Conservation (phyloP, 1,140 invertebrate species). For the Cotesia glomerata region DNA sequence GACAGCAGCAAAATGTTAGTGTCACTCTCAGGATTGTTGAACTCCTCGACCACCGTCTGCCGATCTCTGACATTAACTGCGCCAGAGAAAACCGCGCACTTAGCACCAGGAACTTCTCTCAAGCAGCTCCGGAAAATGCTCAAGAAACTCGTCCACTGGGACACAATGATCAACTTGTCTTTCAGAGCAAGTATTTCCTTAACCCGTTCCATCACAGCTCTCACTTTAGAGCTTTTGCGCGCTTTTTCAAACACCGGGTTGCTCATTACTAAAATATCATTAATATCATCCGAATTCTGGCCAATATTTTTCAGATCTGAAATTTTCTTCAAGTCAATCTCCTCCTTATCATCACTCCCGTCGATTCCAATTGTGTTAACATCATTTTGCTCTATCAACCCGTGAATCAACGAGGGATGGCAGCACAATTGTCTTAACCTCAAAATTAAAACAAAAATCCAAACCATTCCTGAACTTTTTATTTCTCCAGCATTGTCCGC, state of each 20-base stretch:
- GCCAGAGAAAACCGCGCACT: conserved; percentile 72
- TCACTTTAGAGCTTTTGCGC: conserved; percentile 71
- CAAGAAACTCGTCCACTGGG: conserved; percentile 84
- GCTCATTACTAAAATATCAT: conserved; percentile 63
- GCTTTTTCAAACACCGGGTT: conserved; percentile 74
- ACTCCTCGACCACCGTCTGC: conserved; percentile 75
- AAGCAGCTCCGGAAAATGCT: conserved; percentile 72
- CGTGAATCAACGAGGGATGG: conserved; percentile 80
- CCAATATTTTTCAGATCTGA: conserved; percentile 47
- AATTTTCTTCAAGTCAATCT: conserved; percentile 34
- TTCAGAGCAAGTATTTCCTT: conserved; percentile 58
- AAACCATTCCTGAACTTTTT: conserved; percentile 59
- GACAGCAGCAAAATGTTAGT: conserved; percentile 79
- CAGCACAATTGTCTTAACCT: conserved; percentile 87
- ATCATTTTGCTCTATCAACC: conserved; percentile 69
- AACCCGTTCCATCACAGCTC: conserved; percentile 68
- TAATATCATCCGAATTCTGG: conserved; percentile 42
- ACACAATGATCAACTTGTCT: conserved; percentile 83
- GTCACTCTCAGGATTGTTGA: conserved; percentile 69
- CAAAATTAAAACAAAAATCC: conserved; percentile 81
- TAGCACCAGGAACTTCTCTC: conserved; percentile 54
- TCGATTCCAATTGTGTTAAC: conserved; percentile 45
- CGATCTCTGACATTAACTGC: conserved; percentile 68
- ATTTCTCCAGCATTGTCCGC: conserved; percentile 65
- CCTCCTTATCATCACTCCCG: conserved; percentile 61